Evolutionary conservation across 2,113 vertebrate genomes (phyloP).

Genomic region (Corythaeola cristata): DNA sequence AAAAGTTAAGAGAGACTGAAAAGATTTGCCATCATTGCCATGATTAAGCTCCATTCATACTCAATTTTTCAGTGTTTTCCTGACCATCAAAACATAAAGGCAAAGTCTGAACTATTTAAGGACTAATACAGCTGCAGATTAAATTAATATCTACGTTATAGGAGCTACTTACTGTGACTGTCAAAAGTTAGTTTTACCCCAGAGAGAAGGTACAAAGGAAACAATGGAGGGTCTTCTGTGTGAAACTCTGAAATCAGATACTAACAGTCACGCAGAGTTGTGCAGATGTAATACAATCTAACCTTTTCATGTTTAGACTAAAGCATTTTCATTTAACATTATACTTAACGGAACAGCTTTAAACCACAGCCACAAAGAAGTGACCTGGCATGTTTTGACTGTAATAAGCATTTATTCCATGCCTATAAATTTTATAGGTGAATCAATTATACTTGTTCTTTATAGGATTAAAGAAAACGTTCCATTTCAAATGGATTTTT

Average conservation of each 20-base stretch:
- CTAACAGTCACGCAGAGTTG: neutral
- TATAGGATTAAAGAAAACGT: constrained; percentile 65
- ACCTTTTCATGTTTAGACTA: constrained; percentile 72
- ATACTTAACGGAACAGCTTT: constrained; percentile 57
- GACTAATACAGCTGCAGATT: constrained; percentile 62
- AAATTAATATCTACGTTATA: constrained; percentile 64
- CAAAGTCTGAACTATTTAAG: constrained; percentile 51
- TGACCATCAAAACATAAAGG: constrained; percentile 43
- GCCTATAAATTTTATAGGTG: constrained; percentile 68
- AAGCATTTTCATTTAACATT: constrained; percentile 58
- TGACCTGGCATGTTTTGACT: constrained; percentile 75
- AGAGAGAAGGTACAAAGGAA: constrained; percentile 66
- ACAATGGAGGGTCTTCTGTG: constrained; percentile 57
- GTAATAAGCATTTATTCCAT: constrained; percentile 67
- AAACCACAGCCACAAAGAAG: constrained; percentile 69
- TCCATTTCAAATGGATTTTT: constrained; percentile 65
- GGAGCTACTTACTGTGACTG: constrained; percentile 54
- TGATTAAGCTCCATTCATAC: constrained; percentile 37
- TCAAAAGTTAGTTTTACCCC: constrained; percentile 62
- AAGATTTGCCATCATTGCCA: constrained; percentile 10
- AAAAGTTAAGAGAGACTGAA: constrained; percentile 3
- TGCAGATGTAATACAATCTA: constrained; percentile 67
- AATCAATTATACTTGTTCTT: constrained; percentile 71
- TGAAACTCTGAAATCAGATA: constrained; percentile 65
- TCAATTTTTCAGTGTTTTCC: constrained; percentile 57